Base-by-base conservation (phyloP, 2,113 vertebrate genomes). In the Martes martes region DNA sequence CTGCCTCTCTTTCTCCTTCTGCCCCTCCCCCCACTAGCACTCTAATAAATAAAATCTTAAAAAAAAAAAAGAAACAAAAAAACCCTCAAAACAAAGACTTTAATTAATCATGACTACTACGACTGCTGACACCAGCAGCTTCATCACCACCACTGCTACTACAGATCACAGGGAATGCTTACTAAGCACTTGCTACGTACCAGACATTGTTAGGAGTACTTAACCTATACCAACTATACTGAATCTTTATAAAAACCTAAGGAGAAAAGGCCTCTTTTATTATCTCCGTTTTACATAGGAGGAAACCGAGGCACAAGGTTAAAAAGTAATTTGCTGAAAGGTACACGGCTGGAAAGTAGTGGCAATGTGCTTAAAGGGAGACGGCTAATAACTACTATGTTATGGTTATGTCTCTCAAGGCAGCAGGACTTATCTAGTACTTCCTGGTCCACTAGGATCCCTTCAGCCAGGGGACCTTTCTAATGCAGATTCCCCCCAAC, bases 371-470 rank as follows among this genome's bases (percentile, higher is more conserved):
- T 52, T 52, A 16, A 52, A 52, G 1, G 50, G 50, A 52, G 50
- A 52, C 4, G 8, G 14, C 50, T 52, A 16, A 52, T 52, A 52
- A 52, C 28, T 14, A 6, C 5, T 4, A 9, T 0, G 24, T 19
- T 28, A 15, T 0, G 6, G 28, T 24, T 52, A 1, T 55, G 42
- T 71, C 80, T 45, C 5, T 6, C 42, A 26, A 52, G 57, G 65
- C 0, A 0, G 52, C 52, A n/a, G 4, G 11, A 23, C 18, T 6
- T 33, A 5, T 2, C 52, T 10, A 0, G 15, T 1, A 8, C 23
- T 8, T 21, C 33, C 61, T 11, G 0, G 0, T 4, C 14, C 21
- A 13, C 31, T 33, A 39, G 1, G 79, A 33, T 57, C n/a, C 42
- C 65, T 50, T 26, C 52, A 55, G 50, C 28, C 36, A 65, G 19